Evolutionary conservation across 2,888 invertebrate species (phyloP), one percentile per base, ranked within the genome.

Genomic region (Gryllus longicercus): DNA sequence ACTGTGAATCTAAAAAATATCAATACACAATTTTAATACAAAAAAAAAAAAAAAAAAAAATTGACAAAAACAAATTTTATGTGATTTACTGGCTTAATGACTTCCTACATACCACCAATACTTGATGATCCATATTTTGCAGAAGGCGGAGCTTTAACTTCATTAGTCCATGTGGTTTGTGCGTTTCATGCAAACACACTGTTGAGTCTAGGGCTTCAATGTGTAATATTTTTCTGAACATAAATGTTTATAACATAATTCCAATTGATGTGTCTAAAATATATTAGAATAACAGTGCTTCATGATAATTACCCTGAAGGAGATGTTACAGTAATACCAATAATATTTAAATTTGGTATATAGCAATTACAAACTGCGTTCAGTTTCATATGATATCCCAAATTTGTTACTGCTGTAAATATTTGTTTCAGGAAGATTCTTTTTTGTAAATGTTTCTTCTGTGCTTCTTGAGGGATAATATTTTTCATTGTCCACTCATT

Each of bases 201-300:
- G 84, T 84, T 18, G 86, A 85, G 84, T 89, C 88, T 77, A 89
- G 83, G n/a, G 89, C 83, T 84, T 89, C 89, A 76, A 89, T 84
- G 83, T 87, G 85, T 78, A 88, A 84, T 1, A 21, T 21, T 12
- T n/a, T 18, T 25, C 76, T 76, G 76, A 10, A 8, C 38, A 38
- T 38, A 38, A 38, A 38, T 8, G 8, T 38, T 38, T 38, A 38
- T 38, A 38, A 38, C 38, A 8, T 38, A 38, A 38, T 8, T 38
- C 38, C 38, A 38, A 38, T 5, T 38, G 38, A 5, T 38, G 8
- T 38, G 25, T 8, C 38, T 38, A 5, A 8, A 38, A 38, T 38
- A 5, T 38, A 38, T 8, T 38, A 38, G 8, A 2, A 38, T 38
- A 38, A 38, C 8, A 5, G 38, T 38, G 8, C 38, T 38, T 38